Percentiles rank a stretch among this genome's conserved stretches.
Evolutionary conservation across 2,797 vertebrate genomes (phyloP).

Genomic region (Coluber constrictor): DNA sequence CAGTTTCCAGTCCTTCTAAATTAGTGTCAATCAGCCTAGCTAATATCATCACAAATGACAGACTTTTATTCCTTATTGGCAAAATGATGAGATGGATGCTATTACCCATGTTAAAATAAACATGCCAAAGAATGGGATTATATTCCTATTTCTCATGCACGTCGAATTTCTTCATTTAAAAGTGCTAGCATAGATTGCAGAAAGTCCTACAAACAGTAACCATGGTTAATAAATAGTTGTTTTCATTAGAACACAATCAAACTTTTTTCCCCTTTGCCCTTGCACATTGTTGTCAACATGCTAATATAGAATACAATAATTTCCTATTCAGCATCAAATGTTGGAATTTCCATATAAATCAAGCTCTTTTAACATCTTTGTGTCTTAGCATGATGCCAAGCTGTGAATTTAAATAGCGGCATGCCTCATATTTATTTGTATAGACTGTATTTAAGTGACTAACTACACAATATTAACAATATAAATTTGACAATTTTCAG

Average conservation of each 20-base stretch:
- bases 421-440: constrained; percentile 54
- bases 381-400: constrained; percentile 53
- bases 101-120: constrained; percentile 11
- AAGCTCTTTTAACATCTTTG: constrained; percentile 44
- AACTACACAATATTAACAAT: constrained; percentile 49
- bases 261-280: constrained; percentile 11
- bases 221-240: constrained; percentile 42
- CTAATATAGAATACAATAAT: constrained; percentile 30
- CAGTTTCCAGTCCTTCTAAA: neutral
- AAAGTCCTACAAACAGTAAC: constrained; percentile 38
- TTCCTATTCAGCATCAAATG: constrained; percentile 54
- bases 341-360: constrained; percentile 59
- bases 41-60: neutral
- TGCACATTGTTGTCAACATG: constrained; percentile 37
- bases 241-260: constrained; percentile 42
- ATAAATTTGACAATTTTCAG: constrained; percentile 57
- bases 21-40: neutral
- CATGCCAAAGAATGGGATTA: constrained; percentile 6
- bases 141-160: constrained; percentile 17
- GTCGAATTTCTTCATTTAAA: constrained; percentile 46
- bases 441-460: constrained; percentile 54
- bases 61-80: constrained; percentile 10
- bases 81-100: neutral
- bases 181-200: constrained; percentile 9
- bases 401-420: constrained; percentile 60